These are phyloP conservation scores for Vollenhovia emeryi DNA, from an alignment of 1,140 invertebrate genomes.

Conservation along the genomic window DNA sequence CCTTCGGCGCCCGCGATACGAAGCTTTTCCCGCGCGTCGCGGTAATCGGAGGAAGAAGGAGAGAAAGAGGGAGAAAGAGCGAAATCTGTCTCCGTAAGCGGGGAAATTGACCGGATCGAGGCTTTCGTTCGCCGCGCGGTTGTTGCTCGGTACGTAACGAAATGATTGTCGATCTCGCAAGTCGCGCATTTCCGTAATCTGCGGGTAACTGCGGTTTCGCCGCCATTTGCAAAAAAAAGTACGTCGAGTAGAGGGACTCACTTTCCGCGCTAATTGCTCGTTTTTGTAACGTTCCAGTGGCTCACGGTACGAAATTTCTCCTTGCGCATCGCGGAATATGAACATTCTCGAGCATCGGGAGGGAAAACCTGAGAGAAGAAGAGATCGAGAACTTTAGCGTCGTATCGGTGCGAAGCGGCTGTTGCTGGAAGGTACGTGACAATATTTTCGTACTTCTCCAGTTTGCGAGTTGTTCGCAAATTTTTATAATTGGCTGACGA, in stretches of 20 bases:
- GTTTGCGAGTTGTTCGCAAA: background rate
- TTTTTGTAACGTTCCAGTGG: background rate
- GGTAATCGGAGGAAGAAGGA: background rate
- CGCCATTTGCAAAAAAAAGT: background rate
- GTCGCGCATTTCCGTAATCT: background rate
- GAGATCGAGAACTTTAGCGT: background rate
- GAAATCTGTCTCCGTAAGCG: background rate
- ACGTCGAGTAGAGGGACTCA: background rate
- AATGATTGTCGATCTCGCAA: background rate
- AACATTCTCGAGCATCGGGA: background rate
- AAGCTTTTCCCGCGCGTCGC: background rate
- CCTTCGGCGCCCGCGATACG: background rate
- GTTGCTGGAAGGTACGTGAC: background rate
- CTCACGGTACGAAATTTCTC: background rate
- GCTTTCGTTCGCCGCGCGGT: background rate
- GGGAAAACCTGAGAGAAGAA: background rate
- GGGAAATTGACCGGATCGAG: background rate
- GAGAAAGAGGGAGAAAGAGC: too few species aligned
- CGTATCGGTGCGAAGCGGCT: background rate
- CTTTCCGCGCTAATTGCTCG: background rate
- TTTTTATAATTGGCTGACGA: background rate
- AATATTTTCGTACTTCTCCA: background rate
- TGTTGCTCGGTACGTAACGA: background rate
- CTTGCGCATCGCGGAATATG: background rate
- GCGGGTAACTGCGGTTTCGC: background rate